Conservation (phyloP, 2,113 vertebrate species). For the Cyprinodon tularosa region DNA sequence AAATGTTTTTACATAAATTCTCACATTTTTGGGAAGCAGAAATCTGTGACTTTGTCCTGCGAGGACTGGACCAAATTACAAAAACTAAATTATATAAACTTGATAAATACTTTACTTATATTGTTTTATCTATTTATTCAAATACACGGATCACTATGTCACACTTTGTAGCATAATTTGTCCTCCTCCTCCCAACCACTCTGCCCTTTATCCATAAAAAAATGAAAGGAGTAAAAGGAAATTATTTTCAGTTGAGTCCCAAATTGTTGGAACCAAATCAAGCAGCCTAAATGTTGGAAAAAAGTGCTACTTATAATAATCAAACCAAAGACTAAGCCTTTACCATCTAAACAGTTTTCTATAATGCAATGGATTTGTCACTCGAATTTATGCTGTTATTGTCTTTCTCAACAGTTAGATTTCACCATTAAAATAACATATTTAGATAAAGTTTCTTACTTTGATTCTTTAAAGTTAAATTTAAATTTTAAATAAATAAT, state of each 20-base stretch:
- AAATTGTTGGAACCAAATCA: slow-evolving; percentile 1
- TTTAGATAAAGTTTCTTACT: background rate
- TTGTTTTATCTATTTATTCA: background rate
- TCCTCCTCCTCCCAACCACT: background rate
- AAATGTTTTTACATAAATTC: background rate
- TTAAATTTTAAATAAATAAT: background rate
- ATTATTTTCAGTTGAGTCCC: background rate
- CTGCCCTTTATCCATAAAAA: background rate
- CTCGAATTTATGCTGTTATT: slow-evolving; percentile 1
- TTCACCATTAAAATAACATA: background rate
- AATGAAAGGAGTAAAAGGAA: background rate
- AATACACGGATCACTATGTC: background rate
- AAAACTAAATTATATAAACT: background rate
- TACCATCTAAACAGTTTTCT: slow-evolving; percentile 6
- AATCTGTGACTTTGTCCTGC: background rate
- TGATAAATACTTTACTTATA: background rate
- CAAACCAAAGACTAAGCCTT: slow-evolving; percentile 21
- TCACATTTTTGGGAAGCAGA: slow-evolving; percentile 14
- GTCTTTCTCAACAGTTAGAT: background rate
- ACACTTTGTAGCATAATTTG: background rate
- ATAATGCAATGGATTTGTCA: slow-evolving; percentile 3
- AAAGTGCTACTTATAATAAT: background rate
- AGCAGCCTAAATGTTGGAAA: slow-evolving; percentile 4
- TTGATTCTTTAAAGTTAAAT: no score
- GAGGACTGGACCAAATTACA: background rate